Conservation (phyloP, 1,140 invertebrate species). For the Cyrtorhinus lividipennis region DNA sequence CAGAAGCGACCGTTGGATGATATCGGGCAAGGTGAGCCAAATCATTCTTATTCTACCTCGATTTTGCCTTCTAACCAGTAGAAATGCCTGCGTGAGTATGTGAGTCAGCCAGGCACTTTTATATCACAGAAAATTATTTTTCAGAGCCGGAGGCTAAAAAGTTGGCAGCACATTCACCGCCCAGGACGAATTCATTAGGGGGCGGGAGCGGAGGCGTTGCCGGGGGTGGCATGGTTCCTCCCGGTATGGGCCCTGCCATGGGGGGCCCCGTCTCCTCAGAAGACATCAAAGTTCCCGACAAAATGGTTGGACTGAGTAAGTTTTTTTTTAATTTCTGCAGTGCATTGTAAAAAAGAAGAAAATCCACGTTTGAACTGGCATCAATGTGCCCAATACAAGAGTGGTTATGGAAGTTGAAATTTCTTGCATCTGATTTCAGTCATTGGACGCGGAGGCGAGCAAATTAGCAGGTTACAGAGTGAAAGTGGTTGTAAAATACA, state of each 20-base stretch:
- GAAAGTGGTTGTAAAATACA: conserved; percentile 96
- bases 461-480: conserved; percentile 84
- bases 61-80: not conserved
- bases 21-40: conserved; percentile 36
- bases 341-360: too few species aligned
- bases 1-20: conserved; percentile 61
- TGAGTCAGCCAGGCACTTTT: too few species aligned
- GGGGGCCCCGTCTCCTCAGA: conserved; percentile 60
- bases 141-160: conserved; percentile 38
- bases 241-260: conserved; percentile 28
- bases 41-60: not conserved
- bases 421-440: conserved; percentile 48
- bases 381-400: too few species aligned
- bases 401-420: not conserved
- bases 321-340: conserved; percentile 28
- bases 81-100: too few species aligned
- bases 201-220: conserved; percentile 33
- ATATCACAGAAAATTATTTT: too few species aligned
- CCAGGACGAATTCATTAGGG: conserved; percentile 25
- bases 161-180: conserved; percentile 28
- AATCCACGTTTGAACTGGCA: too few species aligned
- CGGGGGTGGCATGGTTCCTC: conserved; percentile 26
- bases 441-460: conserved; percentile 90
- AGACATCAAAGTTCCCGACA: conserved; percentile 80
- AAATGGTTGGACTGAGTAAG: conserved; percentile 85